Base-by-base conservation (phyloP, 2,888 invertebrate genomes). In the Heliconius sara region DNA sequence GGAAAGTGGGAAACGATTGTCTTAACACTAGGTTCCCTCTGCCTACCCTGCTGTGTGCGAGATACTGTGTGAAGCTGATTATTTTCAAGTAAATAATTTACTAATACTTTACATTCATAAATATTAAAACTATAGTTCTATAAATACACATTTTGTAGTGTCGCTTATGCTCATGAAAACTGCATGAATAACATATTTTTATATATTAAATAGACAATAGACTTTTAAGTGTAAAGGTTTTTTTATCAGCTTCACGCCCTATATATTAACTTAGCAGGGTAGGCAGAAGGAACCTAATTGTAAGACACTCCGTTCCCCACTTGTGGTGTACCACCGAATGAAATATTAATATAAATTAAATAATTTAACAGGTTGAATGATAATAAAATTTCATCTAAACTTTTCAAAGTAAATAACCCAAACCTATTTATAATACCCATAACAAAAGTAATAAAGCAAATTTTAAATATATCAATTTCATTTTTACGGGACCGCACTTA, bases 401-500 rank as follows among this genome's bases (percentile, higher is more conserved):
- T 3, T 22, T 9, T 39, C 22, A 0, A 39, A 39, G 13, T 39
- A 39, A 39, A 68, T 39, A 68, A 39, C 12, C 1, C n/a, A n/a
- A 5, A 70, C 3, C 25, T 43, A 70, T 70, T 70, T 47, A 25
- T 70, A 47, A 25, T 19, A 47, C 25, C 39, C n/a, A n/a, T 34
- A 60, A 34, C 39, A 60, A 73, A 34, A 73, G 9, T 25, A 39
- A 13, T 57, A 60, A 60, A 43, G 12, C 27, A 75, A 66, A 47
- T 27, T 75, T 43, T 27, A 25, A 75, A 75, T 65, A 47, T 75
- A 43, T 66, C 75, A 66, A 43, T 66, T 47, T 66, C 76, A 76
- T 73, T 76, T 75, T 68, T 78, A 60, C 22, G 76, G 72, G 39
- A 63, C 72, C 74, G 75, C 81, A 60, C 75, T 74, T 77, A 75